Conservation (phyloP, 2,888 invertebrate species). For the Pharmacophagus antenor region DNA sequence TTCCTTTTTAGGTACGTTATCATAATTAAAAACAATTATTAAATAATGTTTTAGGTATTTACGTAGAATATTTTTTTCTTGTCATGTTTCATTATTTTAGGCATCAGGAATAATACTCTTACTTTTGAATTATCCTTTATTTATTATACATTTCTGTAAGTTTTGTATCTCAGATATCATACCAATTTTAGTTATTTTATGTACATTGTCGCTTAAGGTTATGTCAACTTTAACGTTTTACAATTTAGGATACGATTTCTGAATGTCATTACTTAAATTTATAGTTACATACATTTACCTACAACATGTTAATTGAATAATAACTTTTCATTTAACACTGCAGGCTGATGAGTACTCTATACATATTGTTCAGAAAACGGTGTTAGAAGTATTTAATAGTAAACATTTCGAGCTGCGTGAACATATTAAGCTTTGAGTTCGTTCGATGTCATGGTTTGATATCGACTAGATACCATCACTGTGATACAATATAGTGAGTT, state of each 20-base stretch:
- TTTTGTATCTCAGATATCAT: neutral
- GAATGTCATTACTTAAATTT: slow-evolving; percentile 10
- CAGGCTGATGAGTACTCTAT: slow-evolving; percentile 16
- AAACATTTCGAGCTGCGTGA: slow-evolving; percentile 43
- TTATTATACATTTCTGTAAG: neutral
- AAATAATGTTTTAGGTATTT: too few relatives aligned
- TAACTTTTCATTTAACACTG: slow-evolving; percentile 19
- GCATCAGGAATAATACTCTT: too few relatives aligned
- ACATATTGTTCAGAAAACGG: slow-evolving; percentile 37
- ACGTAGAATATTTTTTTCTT: too few relatives aligned
- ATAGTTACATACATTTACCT: slow-evolving; percentile 9
- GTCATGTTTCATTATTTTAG: too few relatives aligned
- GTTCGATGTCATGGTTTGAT: slow-evolving; percentile 36
- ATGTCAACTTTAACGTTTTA: slow-evolving; percentile 6
- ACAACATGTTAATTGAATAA: slow-evolving; percentile 20
- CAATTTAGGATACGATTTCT: slow-evolving; percentile 9
- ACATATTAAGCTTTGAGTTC: slow-evolving; percentile 43
- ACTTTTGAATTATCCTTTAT: neutral
- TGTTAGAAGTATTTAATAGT: slow-evolving; percentile 42
- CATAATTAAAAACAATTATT: too few relatives aligned
- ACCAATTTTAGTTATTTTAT: neutral
- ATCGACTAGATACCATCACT: slow-evolving; percentile 44
- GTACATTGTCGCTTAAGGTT: slow-evolving; percentile 6
- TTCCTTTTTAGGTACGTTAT: neutral
- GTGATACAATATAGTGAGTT: slow-evolving; percentile 40